Evolutionary conservation across 2,113 vertebrate species (phyloP).

Genomic region (Podarcis raffonei): DNA sequence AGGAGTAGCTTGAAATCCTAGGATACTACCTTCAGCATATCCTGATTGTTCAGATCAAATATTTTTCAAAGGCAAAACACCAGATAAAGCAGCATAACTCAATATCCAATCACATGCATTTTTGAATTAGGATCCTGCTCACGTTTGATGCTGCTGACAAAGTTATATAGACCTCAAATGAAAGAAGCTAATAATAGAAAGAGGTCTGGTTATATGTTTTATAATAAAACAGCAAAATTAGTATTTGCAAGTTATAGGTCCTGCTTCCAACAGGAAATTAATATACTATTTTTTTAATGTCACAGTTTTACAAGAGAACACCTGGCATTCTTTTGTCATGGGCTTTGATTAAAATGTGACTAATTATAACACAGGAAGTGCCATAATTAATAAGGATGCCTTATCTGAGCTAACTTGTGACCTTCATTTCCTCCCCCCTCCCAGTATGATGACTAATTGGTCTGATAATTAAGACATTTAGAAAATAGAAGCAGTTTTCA

Average conservation of each 20-base stretch:
- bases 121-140: neutral
- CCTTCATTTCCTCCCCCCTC: neutral
- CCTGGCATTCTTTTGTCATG: neutral
- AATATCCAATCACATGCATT: neutral
- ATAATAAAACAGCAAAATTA: constrained; percentile 5
- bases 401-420: constrained; percentile 3
- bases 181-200: constrained; percentile 4
- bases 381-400: constrained; percentile 6
- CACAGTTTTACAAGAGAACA: constrained; percentile 2
- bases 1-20: neutral
- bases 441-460: constrained; percentile 2
- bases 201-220: constrained; percentile 7
- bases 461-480: constrained; percentile 6
- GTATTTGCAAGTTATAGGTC: neutral
- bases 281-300: neutral
- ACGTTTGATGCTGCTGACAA: constrained; percentile 14
- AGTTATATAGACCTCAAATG: constrained; percentile 1
- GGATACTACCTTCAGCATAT: neutral
- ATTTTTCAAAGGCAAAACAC: neutral
- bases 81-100: neutral
- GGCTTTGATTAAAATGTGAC: neutral
- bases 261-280: constrained; percentile 8
- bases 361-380: constrained; percentile 16
- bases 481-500: neutral
- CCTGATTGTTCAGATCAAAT: neutral